phyloP scores from a whole-genome alignment of 2,113 vertebrate genomes.

The Nannospalax galili region DNA sequence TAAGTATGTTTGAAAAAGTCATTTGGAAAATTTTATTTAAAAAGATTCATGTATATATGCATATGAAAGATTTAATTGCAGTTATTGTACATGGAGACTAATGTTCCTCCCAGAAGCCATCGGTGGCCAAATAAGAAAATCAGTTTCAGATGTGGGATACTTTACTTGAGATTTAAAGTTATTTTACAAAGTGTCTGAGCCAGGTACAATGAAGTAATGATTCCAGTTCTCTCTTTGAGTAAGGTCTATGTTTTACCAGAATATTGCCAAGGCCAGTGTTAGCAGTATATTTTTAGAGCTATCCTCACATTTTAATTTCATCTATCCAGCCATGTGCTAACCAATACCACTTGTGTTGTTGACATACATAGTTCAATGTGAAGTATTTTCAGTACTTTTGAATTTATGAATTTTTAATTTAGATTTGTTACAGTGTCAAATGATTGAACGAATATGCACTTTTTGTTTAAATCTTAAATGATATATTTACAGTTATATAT shows the following conservation, averaged over 20 bases:
- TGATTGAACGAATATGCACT: background rate
- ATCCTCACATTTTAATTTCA: background rate
- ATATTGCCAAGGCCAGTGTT: accelerated
- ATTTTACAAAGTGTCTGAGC: background rate
- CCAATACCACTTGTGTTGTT: background rate
- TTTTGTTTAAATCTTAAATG: background rate
- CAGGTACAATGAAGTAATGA: background rate
- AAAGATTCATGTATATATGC: too few species aligned
- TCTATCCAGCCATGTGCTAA: background rate
- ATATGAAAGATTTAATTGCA: too few species aligned
- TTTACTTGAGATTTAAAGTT: background rate
- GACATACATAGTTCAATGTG: background rate
- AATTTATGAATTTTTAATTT: background rate
- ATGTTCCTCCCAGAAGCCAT: too few species aligned
- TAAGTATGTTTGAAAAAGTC: too few species aligned
- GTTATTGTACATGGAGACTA: too few species aligned
- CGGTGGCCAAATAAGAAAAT: too few species aligned
- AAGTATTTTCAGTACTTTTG: background rate
- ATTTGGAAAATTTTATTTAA: too few species aligned
- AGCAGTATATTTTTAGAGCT: background rate
- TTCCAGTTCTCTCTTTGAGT: background rate
- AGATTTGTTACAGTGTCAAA: background rate
- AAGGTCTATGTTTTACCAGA: background rate
- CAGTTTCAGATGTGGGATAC: too few species aligned
- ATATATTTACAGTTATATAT: background rate